Evolutionary conservation across 2,113 vertebrate species (phyloP), one percentile per base, ranked within the genome.

Genomic region (Psilopsiagon aymara): DNA sequence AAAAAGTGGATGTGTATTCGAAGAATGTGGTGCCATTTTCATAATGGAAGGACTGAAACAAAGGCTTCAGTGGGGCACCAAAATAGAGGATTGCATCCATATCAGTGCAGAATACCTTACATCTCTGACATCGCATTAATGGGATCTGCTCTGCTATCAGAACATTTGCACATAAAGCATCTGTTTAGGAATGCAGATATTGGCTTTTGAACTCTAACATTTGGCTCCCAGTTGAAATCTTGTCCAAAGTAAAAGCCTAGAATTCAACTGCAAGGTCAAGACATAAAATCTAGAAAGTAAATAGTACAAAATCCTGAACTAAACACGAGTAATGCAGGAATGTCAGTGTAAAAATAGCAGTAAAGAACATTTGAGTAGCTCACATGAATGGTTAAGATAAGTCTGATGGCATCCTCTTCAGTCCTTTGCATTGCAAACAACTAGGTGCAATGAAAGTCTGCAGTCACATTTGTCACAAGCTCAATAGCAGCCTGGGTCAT

Each of bases 341-440:
- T 75, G 31, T 23, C 82, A 53, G 28, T 73, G 44, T 55, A 81
- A 92, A 91, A 94, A 82, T 11, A 94, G 68, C 67, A 90, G 78
- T 79, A 93, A 59, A n/a, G 62, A 91, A 53, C 63, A 77, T 78
- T 79, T 73, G 78, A 89, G 85, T 79, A 96, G 75, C 90, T 67
- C 91, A 71, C 53, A 55, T 57, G 77, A 80, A 71, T 21, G 0
- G 25, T 90, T 92, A 89, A 94, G 90, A 64, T 41, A 86, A 91
- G 43, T 66, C 14, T 73, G 35, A 66, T 82, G 55, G 71, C 76
- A 75, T 83, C 64, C 80, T 91, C 46, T 44, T 71, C 52, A 82
- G 70, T 55, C 82, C 76, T 68, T 91, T 55, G 11, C 24, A 63
- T 44, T 90, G 70, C 49, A 91, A 82, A 93, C 59, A 92, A 74